These are phyloP conservation scores for Delichon dasypus DNA, from an alignment of 2,797 vertebrate species.

Conservation along the genomic window DNA sequence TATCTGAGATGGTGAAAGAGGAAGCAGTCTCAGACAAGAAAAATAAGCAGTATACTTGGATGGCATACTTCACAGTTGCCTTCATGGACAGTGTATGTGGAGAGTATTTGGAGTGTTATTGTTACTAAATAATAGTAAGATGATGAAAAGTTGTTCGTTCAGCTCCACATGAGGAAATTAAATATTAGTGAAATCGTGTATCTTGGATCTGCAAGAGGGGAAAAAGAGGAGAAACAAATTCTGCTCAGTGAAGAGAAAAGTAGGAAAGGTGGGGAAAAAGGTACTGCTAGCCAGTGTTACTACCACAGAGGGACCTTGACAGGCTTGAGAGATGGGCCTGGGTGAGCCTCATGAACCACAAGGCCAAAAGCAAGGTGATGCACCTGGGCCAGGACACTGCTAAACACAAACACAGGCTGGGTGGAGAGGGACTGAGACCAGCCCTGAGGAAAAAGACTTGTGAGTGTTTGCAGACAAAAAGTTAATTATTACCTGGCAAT, in stretches of 20 bases:
- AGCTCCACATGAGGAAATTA: not conserved
- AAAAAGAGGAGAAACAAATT: not conserved
- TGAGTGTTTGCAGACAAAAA: not conserved
- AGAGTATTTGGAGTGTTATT: not conserved
- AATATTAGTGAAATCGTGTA: not conserved
- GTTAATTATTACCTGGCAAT: not conserved
- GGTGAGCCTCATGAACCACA: not conserved
- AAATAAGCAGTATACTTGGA: not conserved
- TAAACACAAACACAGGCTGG: rapidly evolving
- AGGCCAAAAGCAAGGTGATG: too few species aligned
- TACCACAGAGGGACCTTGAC: not conserved
- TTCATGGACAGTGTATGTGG: not conserved
- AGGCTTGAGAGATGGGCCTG: not conserved
- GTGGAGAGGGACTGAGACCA: not conserved
- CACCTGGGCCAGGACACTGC: not conserved
- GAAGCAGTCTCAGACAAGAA: not conserved
- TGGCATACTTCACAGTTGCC: not conserved
- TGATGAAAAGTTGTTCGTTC: not conserved
- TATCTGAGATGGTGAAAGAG: not conserved
- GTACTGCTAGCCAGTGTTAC: not conserved
- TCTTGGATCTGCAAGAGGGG: not conserved
- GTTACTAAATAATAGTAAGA: not conserved
- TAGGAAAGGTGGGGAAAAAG: not conserved
- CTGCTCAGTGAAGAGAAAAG: not conserved
- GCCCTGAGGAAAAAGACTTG: not conserved